A percentile compares a stretch with the other conserved stretches of the same genome.
These are phyloP conservation scores for Brachionus angularis DNA, from an alignment of 1,140 invertebrate species.

Conservation along the genomic window DNA sequence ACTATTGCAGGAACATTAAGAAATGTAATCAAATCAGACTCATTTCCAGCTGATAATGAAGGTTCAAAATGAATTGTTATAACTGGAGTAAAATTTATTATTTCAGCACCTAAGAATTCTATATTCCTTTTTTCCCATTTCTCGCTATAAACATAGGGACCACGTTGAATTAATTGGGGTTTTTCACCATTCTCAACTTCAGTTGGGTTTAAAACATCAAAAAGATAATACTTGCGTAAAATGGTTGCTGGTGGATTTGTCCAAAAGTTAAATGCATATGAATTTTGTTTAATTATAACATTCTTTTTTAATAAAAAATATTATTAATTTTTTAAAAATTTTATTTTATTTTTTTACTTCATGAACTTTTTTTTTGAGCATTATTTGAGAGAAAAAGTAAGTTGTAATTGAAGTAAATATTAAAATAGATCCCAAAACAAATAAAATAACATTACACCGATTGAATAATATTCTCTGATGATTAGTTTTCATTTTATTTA, in stretches of 20 bases:
- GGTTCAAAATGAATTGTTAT: constrained; percentile 12
- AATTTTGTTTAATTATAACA: constrained; percentile 12
- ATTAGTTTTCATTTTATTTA: no score
- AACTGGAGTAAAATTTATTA: neutral
- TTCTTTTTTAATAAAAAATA: constrained; percentile 26
- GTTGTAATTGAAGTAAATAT: no score
- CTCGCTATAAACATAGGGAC: constrained; percentile 37
- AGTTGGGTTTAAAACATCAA: neutral
- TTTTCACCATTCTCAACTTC: constrained; percentile 33
- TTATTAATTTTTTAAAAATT: neutral
- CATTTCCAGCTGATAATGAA: neutral
- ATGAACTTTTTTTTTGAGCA: neutral
- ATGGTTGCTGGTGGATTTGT: neutral
- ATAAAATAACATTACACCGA: no score
- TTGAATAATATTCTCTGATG: no score
- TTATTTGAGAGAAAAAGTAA: constrained; percentile 19
- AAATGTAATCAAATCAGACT: constrained; percentile 28
- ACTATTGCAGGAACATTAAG: constrained; percentile 20
- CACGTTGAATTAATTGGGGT: constrained; percentile 6
- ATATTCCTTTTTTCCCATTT: constrained; percentile 18
- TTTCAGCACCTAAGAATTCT: neutral
- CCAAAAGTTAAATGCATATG: constrained; percentile 32
- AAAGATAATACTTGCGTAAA: constrained; percentile 28
- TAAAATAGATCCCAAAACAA: no score
- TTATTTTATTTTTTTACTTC: neutral